Base-by-base conservation (phyloP, 1,140 invertebrate species). In the Drosophila ambigua region DNA sequence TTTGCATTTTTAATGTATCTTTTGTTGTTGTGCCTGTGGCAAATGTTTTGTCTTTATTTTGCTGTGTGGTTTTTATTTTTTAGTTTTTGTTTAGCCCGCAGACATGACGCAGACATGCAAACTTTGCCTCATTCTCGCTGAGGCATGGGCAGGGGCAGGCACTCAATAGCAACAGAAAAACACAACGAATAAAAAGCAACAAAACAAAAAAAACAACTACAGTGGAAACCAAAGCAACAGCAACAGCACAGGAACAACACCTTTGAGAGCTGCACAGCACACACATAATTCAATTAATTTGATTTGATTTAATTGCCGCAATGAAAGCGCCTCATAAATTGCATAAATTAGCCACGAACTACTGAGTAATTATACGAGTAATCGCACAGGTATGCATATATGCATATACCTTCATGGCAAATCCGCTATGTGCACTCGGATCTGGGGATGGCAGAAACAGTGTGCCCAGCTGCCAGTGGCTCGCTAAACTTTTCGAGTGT, bases 221-320 rank as follows among this genome's bases (percentile, higher is more conserved):
- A 35, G 9, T 16, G 26, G n/a, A 35, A 28, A 31, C 26, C 8
- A 45, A 26, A 48, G 51, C 49, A 46, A 49, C 45, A 49, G 16
- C 23, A 53, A 28, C 43, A 35, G 1, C 26, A 5, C 35, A 49
- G 67, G 39, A 65, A 72, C 68, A 74, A 73, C 72, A 74, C 60
- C 72, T 62, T 24, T n/a, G 39, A 59, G 49, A 72, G 59, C 68
- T 62, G 73, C 55, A 46, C 57, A 64, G 46, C 24, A 48, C 64
- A 67, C 55, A 78, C 76, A 78, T 78, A 79, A 79, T 79, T 79
- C 76, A 79, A 79, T 78, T 67, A 79, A 79, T 79, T 79, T 79
- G 76, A 79, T 79, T 79, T 79, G 76, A 62, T 79, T 79, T 79
- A 79, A 79, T 79, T 79, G 76, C 76, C 48, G 62, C 76, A 79